A percentile compares a stretch with the other conserved stretches of the same genome.
These are phyloP conservation scores for Bungarus multicinctus DNA, from an alignment of 2,113 vertebrate genomes.

Conservation along the genomic window DNA sequence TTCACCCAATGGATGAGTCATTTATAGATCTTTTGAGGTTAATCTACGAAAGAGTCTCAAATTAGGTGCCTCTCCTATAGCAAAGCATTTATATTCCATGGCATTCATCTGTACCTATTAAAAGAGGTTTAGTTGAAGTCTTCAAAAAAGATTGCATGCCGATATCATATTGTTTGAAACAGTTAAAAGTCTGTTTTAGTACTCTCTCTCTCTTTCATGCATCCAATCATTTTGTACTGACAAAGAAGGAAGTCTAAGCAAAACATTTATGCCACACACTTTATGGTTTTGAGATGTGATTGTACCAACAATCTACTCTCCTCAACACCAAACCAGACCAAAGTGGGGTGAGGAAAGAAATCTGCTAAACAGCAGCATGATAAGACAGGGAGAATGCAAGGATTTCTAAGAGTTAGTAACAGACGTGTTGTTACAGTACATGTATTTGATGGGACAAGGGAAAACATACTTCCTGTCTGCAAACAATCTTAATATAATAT, in stretches of 20 bases:
- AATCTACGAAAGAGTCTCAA: neutral
- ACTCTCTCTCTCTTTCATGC: neutral
- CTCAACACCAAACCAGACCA: neutral
- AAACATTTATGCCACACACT: neutral
- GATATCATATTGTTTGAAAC: neutral
- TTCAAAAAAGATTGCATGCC: neutral
- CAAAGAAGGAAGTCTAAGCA: neutral
- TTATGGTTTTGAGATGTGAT: neutral
- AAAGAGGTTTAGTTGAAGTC: neutral
- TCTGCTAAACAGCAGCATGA: conserved; percentile 15
- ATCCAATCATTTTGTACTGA: neutral
- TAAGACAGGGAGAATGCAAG: neutral
- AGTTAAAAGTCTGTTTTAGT: neutral
- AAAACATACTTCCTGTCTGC: neutral
- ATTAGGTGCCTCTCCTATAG: neutral
- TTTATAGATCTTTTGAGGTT: neutral
- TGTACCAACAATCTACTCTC: neutral
- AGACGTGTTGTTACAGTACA: neutral
- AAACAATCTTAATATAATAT: neutral
- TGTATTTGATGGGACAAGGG: too few species aligned
- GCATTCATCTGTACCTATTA: neutral
- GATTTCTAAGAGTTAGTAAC: neutral
- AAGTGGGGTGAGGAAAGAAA: neutral
- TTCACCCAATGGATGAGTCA: neutral
- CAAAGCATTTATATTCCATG: neutral